Base-by-base conservation (phyloP, 2,113 vertebrate genomes). In the Rhegmatorhina hoffmannsi region DNA sequence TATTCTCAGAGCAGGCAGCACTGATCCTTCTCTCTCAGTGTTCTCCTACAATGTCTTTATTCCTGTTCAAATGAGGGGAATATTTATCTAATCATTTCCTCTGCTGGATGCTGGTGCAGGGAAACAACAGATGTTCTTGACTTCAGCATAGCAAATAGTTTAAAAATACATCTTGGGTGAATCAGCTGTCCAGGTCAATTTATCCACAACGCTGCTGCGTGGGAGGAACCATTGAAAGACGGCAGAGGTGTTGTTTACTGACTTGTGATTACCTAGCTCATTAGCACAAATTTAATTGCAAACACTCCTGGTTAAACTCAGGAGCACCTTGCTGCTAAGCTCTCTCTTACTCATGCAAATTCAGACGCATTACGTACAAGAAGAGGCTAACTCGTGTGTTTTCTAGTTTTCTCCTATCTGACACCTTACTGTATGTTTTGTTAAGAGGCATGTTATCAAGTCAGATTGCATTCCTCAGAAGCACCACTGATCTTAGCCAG, bases 41-140 rank as follows among this genome's bases (percentile, higher is more conserved):
- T 64, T 93, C 84, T 83, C 70, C 67, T 74, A 36, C 49, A 86
- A 55, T 40, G 36, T 72, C 87, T 88, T 94, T 74, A 88, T 77
- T 92, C 58, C 52, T 90, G 53, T 47, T 90, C 78, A 77, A 40
- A 89, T 33, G 23, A 74, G 12, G 40, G 62, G 36, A 80, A 80
- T 94, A 92, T 75, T 88, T 69, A 93, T 73, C 76, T 91, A 78
- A 92, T 78, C 1, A 3, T 87, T 95, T 92, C 75, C 50, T 76
- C 58, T 73, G n/a, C 55, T 90, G 88, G 67, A 64, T 84, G 44
- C 31, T 83, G 40, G 43, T 89, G 49, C 40, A 83, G 31, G 33
- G 62, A 56, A 85, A 75, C 43, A 96, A 79, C 78, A 88, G 75
- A 85, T 87, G 74, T 92, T 68, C 74, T 84, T 44, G 38, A 95